Conservation (phyloP, 2,797 vertebrate genomes). For the Synanceia verrucosa region DNA sequence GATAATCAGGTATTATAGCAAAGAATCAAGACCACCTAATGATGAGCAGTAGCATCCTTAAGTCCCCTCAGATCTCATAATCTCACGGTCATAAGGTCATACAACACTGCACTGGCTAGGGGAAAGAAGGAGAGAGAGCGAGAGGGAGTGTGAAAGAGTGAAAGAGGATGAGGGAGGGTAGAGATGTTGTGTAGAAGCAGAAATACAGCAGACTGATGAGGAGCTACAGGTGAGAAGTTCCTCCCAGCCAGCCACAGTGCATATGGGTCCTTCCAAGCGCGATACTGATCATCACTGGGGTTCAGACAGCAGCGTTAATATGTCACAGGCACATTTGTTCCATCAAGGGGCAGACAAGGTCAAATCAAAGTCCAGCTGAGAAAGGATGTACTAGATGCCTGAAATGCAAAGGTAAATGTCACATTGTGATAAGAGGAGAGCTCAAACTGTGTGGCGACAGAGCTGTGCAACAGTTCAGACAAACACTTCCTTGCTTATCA, state of each 20-base stretch:
- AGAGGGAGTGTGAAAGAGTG: not conserved
- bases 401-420: constrained; percentile 33
- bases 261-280: constrained; percentile 84
- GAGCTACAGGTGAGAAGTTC: constrained; percentile 38
- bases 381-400: not conserved
- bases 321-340: not conserved
- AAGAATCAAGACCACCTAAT: not conserved
- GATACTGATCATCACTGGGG: constrained; percentile 87
- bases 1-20: not conserved
- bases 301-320: constrained; percentile 2
- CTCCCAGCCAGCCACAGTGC: constrained; percentile 73
- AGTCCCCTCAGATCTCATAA: constrained; percentile 93
- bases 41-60: not conserved
- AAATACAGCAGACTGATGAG: constrained; percentile 33
- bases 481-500: constrained; percentile 40
- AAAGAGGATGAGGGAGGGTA: not conserved
- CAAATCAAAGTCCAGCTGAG: constrained; percentile 20
- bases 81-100: constrained; percentile 90
- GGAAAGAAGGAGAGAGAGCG: constrained; percentile 1
- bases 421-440: constrained; percentile 27
- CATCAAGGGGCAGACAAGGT: constrained; percentile 3
- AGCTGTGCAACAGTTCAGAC: not conserved
- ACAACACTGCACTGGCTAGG: constrained; percentile 72
- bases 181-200: constrained; percentile 3
- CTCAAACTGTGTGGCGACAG: constrained; percentile 27